Base-by-base conservation (phyloP, 2,113 vertebrate species). In the Nothobranchius furzeri region DNA sequence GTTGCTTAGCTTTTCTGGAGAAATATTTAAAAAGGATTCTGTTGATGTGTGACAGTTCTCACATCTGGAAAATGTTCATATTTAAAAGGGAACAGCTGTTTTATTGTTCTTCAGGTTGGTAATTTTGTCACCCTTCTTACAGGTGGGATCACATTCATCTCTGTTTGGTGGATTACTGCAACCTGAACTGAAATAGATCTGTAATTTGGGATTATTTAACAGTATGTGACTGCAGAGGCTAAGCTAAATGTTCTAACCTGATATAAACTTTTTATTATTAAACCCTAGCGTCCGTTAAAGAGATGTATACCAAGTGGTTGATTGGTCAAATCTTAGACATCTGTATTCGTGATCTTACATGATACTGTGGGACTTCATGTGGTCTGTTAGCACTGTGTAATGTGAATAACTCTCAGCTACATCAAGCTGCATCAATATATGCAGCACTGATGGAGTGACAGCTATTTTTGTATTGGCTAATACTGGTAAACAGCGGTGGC, bases 71-170 rank as follows among this genome's bases (percentile, higher is more conserved):
- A 64, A 65, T 17, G 3, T 20, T 52, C 61, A 47, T 61, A 64
- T 64, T 61, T 64, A 66, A 40, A 4, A 8, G 56, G 59, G 49
- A 71, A 79, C 59, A 76, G 78, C 69, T 70, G 84, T 76, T 82
- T 77, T 56, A 67, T 40, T 71, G 35, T 64, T 70, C 54, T 50
- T 20, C 43, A 40, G 68, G 55, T 68, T 59, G 53, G 7, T 63
- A 3, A 67, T 73, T 72, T 55, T 72, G 52, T 79, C 73, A 36
- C 60, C 42, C 47, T 69, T 20, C 60, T 62, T 56, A 4, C n/a
- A 56, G 40, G 50, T 73, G 54, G 13, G 73, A 76, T 82, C 70
- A n/a, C 30, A 73, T 75, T 79, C 81, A 66, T 59, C 60, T 50
- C 72, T 71, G 78, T 12, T 65, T 17, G 62, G 10, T 66, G 62